Percentiles rank a stretch among this genome's conserved stretches.
phyloP scores from a whole-genome alignment of 2,888 invertebrate species.

The Trichacis sp. region DNA sequence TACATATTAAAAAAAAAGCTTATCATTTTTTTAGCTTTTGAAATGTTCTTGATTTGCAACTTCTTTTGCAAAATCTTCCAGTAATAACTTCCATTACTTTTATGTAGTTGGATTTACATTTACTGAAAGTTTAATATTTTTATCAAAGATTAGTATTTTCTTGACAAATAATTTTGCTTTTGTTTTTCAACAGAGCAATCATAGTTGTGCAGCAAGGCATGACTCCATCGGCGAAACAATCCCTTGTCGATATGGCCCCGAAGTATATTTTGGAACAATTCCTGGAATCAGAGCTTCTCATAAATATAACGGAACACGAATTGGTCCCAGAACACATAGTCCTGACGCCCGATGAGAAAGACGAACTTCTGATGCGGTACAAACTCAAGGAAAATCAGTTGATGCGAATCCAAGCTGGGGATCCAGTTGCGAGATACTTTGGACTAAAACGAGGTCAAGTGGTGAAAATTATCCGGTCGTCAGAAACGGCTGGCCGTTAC shows the following conservation, averaged over 20 bases:
- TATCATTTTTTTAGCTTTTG: too few species aligned
- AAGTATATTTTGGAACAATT: slow-evolving; percentile 99
- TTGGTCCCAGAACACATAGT: slow-evolving; percentile 99
- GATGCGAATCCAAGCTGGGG: slow-evolving; percentile 98
- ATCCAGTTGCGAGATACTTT: slow-evolving; percentile 98
- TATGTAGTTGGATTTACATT: too few species aligned
- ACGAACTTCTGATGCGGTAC: slow-evolving; percentile 93
- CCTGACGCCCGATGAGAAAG: slow-evolving; percentile 97
- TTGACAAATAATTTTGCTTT: background rate
- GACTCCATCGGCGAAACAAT: slow-evolving; percentile 99
- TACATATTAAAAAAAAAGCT: too few species aligned
- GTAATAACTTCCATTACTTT: too few species aligned
- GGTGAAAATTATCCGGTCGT: slow-evolving; percentile 97
- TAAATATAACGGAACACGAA: slow-evolving; percentile 98
- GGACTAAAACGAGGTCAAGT: slow-evolving; percentile 98
- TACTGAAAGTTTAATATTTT: too few species aligned
- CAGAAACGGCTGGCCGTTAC: slow-evolving; percentile 98
- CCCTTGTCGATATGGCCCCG: slow-evolving; percentile 97
- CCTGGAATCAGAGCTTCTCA: slow-evolving; percentile 92
- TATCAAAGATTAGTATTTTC: background rate
- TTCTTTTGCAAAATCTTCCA: too few species aligned
- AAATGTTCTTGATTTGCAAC: too few species aligned
- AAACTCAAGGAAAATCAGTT: slow-evolving; percentile 98
- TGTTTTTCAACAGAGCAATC: slow-evolving; percentile 78
- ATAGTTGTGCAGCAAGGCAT: slow-evolving; percentile 98